A percentile compares a stretch with the other conserved stretches of the same genome.
These are phyloP conservation scores for Anabacerthia variegaticeps DNA, from an alignment of 2,797 vertebrate genomes.

Conservation along the genomic window DNA sequence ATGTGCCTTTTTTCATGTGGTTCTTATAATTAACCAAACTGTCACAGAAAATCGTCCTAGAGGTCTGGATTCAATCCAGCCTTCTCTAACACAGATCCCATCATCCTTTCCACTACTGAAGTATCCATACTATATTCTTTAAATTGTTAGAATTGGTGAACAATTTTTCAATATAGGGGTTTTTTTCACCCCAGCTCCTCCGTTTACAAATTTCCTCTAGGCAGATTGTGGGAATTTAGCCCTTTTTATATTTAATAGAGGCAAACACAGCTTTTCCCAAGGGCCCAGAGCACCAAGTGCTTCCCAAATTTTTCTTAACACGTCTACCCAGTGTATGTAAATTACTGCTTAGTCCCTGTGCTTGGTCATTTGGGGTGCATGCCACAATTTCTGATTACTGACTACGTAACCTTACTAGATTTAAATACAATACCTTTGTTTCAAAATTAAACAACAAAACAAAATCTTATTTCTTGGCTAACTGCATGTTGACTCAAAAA, in stretches of 20 bases:
- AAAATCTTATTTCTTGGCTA: not conserved
- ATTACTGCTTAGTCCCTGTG: not conserved
- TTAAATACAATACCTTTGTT: not conserved
- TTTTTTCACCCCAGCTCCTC: not conserved
- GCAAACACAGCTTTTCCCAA: not conserved
- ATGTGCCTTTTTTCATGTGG: constrained; percentile 24
- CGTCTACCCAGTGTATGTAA: not conserved
- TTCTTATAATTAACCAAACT: constrained; percentile 46
- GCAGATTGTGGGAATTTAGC: not conserved
- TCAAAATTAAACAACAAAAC: not conserved
- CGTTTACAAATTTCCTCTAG: not conserved
- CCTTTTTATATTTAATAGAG: not conserved
- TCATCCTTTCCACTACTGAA: not conserved
- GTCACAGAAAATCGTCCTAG: constrained; percentile 33
- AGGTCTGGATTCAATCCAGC: constrained; percentile 30
- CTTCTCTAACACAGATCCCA: not conserved
- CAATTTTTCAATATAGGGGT: not conserved
- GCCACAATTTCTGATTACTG: not conserved
- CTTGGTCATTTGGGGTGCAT: not conserved
- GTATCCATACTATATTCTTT: not conserved
- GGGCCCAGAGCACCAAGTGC: not conserved
- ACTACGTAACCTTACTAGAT: not conserved
- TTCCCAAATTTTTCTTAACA: not conserved
- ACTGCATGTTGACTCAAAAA: not conserved
- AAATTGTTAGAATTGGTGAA: not conserved